A percentile compares a stretch with the other conserved stretches of the same genome.
These are phyloP conservation scores for Emydura subglobosa DNA, from an alignment of 2,113 vertebrate species.

Conservation along the genomic window DNA sequence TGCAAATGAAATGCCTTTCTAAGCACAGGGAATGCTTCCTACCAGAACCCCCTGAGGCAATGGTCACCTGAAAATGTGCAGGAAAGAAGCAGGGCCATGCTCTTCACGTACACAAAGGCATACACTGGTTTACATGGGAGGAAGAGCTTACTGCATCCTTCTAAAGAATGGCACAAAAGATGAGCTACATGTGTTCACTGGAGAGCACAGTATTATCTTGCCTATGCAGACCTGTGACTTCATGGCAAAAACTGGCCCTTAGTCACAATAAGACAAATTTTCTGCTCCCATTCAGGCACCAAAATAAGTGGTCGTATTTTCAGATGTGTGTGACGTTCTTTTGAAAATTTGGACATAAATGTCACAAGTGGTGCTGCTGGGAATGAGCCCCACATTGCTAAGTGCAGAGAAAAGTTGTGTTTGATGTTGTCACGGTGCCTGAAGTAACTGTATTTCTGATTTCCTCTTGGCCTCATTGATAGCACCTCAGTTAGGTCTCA, in stretches of 20 bases:
- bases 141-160: neutral
- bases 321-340: neutral
- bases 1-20: too few relatives aligned
- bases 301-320: neutral
- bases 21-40: too few relatives aligned
- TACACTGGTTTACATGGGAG: fast-evolving
- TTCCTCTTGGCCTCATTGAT: too few relatives aligned
- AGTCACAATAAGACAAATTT: neutral
- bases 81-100: neutral
- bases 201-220: too few relatives aligned
- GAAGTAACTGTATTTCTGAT: too few relatives aligned
- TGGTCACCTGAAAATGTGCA: neutral
- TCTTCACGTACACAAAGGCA: neutral
- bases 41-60: neutral
- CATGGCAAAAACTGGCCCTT: fast-evolving
- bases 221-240: too few relatives aligned
- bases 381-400: too few relatives aligned
- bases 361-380: neutral
- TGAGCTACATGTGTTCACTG: neutral
- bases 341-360: neutral
- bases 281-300: too few relatives aligned
- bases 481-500: too few relatives aligned
- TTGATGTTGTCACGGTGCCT: too few relatives aligned
- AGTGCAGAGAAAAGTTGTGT: neutral
- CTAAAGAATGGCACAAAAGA: neutral